These are phyloP conservation scores for Scytalopus superciliaris DNA, from an alignment of 2,113 vertebrate genomes.

Conservation along the genomic window DNA sequence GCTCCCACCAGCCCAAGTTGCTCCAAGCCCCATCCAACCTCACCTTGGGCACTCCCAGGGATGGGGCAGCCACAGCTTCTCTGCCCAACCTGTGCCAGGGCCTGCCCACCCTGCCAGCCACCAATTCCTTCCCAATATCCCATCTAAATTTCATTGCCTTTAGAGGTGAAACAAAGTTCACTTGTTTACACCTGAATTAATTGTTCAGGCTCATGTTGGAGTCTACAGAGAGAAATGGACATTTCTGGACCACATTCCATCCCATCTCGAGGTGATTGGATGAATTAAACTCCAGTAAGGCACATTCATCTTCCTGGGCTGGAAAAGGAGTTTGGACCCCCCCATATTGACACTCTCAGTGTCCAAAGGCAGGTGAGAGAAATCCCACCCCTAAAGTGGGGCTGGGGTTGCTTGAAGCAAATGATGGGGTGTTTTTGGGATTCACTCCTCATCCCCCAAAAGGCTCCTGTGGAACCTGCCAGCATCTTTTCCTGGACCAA, in stretches of 20 bases:
- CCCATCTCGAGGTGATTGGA: not conserved
- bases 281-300: not conserved
- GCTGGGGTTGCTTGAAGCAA: not conserved
- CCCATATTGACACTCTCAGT: not conserved
- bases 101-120: accelerated
- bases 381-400: not conserved
- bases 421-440: not conserved
- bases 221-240: not conserved
- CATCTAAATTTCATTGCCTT: not conserved
- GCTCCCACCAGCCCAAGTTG: accelerated
- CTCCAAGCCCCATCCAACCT: accelerated
- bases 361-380: not conserved
- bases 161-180: not conserved
- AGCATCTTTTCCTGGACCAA: not conserved
- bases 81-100: not conserved
- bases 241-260: not conserved
- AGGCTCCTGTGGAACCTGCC: not conserved
- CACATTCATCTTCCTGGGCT: not conserved
- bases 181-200: not conserved
- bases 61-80: not conserved
- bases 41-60: not conserved
- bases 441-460: not conserved
- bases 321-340: not conserved
- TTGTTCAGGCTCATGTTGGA: not conserved
- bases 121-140: not conserved